Conservation (phyloP, 2,888 invertebrate genomes). For the Drosophila koepferae region DNA sequence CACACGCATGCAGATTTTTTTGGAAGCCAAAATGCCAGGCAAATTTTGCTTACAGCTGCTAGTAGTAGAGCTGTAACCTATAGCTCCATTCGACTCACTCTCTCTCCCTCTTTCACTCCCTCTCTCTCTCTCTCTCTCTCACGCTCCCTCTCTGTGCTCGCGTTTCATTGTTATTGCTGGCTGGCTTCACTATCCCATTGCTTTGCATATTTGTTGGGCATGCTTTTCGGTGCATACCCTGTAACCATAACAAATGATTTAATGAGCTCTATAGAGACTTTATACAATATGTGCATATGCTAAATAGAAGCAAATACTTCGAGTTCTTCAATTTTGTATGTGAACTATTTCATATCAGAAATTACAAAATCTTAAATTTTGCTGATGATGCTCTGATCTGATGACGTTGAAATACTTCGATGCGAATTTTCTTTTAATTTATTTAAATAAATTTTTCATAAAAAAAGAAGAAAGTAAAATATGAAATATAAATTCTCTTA, state of each 20-base stretch:
- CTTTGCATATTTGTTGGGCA: constrained; percentile 2
- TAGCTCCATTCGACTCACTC: background rate
- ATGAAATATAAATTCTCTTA: too few species aligned
- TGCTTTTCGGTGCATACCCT: constrained; percentile 18
- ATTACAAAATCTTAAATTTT: too few species aligned
- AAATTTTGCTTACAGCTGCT: constrained; percentile 55
- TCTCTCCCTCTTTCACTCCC: background rate
- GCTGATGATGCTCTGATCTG: too few species aligned
- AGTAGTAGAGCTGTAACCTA: constrained; percentile 28
- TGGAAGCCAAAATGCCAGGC: constrained; percentile 55
- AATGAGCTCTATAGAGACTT: background rate
- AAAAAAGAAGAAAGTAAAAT: too few species aligned
- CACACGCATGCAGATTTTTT: constrained; percentile 57
- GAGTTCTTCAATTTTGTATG: too few species aligned
- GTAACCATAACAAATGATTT: background rate
- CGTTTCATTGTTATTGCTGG: constrained; percentile 19
- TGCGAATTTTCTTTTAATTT: too few species aligned
- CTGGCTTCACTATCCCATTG: constrained; percentile 13
- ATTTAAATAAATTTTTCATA: too few species aligned
- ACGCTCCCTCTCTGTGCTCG: background rate
- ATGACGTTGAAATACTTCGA: too few species aligned
- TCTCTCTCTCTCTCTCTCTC: background rate
- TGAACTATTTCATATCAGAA: too few species aligned
- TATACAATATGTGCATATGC: too few species aligned
- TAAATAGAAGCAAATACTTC: too few species aligned